These are phyloP conservation scores for Phyllostomus discolor DNA, from an alignment of 2,113 vertebrate species.

Conservation along the genomic window DNA sequence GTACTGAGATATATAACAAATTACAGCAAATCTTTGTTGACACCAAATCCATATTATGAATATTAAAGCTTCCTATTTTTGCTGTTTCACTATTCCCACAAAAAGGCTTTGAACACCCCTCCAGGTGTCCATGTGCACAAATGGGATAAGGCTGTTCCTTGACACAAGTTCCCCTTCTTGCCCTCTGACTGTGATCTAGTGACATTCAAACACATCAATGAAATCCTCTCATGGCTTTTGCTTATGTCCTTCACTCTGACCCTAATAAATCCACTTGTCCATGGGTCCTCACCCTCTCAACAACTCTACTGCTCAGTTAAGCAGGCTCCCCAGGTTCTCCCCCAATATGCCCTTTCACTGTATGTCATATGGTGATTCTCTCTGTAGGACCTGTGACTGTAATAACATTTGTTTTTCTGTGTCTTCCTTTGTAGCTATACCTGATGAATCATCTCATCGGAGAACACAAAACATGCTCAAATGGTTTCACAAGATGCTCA, in stretches of 20 bases:
- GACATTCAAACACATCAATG: neutral
- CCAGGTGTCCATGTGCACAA: neutral
- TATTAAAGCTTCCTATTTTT: neutral
- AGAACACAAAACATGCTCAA: neutral
- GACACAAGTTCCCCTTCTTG: neutral
- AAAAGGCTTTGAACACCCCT: neutral
- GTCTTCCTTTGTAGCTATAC: too few relatives aligned
- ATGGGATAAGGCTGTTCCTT: neutral
- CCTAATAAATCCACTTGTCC: neutral
- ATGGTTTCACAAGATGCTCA: neutral
- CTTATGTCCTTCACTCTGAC: neutral
- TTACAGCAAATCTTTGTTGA: neutral
- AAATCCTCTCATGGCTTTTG: neutral
- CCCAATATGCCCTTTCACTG: neutral
- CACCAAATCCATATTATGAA: neutral
- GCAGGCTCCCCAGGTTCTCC: too few relatives aligned
- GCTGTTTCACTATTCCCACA: neutral
- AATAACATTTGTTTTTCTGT: neutral
- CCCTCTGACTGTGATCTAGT: neutral
- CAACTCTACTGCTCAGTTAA: neutral
- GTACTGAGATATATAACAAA: neutral
- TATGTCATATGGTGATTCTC: neutral
- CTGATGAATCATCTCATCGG: neutral
- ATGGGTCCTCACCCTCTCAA: neutral
- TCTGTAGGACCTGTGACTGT: neutral